Base-by-base conservation (phyloP, 2,113 vertebrate species). In the Alectura lathami region DNA sequence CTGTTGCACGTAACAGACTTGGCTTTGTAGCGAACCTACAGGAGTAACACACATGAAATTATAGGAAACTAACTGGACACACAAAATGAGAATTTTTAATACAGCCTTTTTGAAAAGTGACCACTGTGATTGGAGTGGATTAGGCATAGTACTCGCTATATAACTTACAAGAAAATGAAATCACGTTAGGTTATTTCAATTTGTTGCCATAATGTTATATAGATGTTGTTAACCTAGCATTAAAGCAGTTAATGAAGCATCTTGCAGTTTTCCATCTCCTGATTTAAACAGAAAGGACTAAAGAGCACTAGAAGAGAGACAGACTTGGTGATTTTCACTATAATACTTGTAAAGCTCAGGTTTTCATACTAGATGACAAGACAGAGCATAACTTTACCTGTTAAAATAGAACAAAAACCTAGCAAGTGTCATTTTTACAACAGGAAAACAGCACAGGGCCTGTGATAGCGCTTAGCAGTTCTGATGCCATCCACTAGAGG, bases 401-500 rank as follows among this genome's bases (percentile, higher is more conserved):
- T 45, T 91, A 72, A 42, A 67, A 83, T 89, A 70, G 42, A 80
- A 32, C 8, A 67, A 81, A 85, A 85, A 51, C 2, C 22, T 59
- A 85, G 40, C 22, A 42, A 62, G 54, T 11, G 80, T n/a, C 17
- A 16, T 74, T 89, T 48, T 42, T 74, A 4, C 12, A 54, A 51
- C 10, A 69, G 23, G 14, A 80, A 91, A 93, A 88, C 17, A 87
- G 40, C 59, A 30, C 92, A 93, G 81, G 75, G n/a, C 59, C 7
- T 63, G 70, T 54, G 70, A 89, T 95, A 72, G 84, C 97, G 91
- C 96, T 94, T 83, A 89, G 83, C 91, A 97, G 53, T 92, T 93
- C 83, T 89, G 78, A 96, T 96, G 96, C 94, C 83, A 97, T 95
- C 93, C 97, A 97, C 93, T 36, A 96, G 95, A 94, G 96, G 97